Evolutionary conservation across 2,797 vertebrate species (phyloP), one percentile per base, ranked within the genome.

Genomic region (Arnoldichthys spilopterus): DNA sequence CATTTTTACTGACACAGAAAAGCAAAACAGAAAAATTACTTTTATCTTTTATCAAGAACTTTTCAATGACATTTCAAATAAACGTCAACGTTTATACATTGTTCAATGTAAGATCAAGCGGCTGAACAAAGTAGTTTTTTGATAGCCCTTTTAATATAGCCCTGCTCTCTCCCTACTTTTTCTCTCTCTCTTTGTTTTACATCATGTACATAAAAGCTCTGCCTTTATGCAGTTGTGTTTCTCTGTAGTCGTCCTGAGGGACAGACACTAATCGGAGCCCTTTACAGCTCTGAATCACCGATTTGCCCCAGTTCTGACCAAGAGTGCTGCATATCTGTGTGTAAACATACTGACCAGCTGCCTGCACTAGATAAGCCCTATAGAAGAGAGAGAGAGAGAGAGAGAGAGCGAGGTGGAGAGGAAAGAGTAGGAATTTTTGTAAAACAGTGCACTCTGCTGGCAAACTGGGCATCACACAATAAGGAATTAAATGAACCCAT

Each of bases 371-470:
- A 80, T 80, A 80, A 74, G 78, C 51, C 8, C 32, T 47, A 34
- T 24, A 47, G 40, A 3, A 22, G 9, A 13, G 30, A 54, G 32
- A 18, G 34, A 43, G 22, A 26, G 67, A 32, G 26, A 12, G 67
- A 28, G 40, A 49, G 67, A 51, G 66, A 51, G 66, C 30, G 26
- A n/a, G 43, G 56, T 20, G 71, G 43, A 22, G 34, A 51, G 24
- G 69, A 15, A 5, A 1, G 26, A 53, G 12, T 8, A 6, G 8
- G 8, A 49, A n/a, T 58, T 32, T 20, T 74, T 74, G 67, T 62
- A 47, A 43, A 70, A 70, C 16, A 80, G n/a, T 45, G 64, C 78
- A 37, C 78, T 75, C 78, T 80, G 64, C 72, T 80, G 78, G 63
- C 15, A 32, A 40, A 68, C 24, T 62, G 24, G 45, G 24, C 6